These are phyloP conservation scores for Oryzias curvinotus DNA, from an alignment of 2,113 vertebrate species.

Conservation along the genomic window DNA sequence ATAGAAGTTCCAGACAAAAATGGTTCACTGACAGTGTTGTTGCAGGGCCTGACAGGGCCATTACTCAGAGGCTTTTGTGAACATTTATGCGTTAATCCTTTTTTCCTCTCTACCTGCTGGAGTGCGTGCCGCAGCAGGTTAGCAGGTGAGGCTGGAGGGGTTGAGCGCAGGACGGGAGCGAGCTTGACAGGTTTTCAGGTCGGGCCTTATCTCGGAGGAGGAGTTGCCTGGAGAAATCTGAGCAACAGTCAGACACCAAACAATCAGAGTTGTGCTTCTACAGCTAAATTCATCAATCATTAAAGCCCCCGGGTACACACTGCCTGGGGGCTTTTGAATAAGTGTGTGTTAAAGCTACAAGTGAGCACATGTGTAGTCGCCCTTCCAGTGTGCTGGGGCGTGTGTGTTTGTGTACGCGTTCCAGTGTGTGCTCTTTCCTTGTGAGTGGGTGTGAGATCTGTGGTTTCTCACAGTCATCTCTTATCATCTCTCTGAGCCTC, in stretches of 20 bases:
- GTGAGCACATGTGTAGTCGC: background rate
- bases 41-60: conserved; percentile 30
- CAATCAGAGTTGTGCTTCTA: conserved; percentile 59
- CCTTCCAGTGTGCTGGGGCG: no score
- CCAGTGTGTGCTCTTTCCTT: conserved; percentile 29
- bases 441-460: conserved; percentile 73
- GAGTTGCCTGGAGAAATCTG: conserved; percentile 60
- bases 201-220: conserved; percentile 59
- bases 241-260: conserved; percentile 54
- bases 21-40: conserved; percentile 18
- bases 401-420: background rate
- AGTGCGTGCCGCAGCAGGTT: conserved; percentile 61
- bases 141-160: conserved; percentile 62
- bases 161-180: conserved; percentile 51
- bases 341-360: conserved; percentile 15
- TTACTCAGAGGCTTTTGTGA: conserved; percentile 39
- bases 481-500: conserved; percentile 70
- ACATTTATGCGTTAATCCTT: conserved; percentile 40
- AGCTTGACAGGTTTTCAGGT: conserved; percentile 66
- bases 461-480: conserved; percentile 71
- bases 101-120: conserved; percentile 38
- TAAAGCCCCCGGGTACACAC: conserved; percentile 1
- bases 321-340: conserved; percentile 24
- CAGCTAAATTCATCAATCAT: conserved; percentile 43
- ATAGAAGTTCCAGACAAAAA: conserved; percentile 6